Evolutionary conservation across 2,113 vertebrate genomes (phyloP).

Genomic region (Geococcyx californianus): DNA sequence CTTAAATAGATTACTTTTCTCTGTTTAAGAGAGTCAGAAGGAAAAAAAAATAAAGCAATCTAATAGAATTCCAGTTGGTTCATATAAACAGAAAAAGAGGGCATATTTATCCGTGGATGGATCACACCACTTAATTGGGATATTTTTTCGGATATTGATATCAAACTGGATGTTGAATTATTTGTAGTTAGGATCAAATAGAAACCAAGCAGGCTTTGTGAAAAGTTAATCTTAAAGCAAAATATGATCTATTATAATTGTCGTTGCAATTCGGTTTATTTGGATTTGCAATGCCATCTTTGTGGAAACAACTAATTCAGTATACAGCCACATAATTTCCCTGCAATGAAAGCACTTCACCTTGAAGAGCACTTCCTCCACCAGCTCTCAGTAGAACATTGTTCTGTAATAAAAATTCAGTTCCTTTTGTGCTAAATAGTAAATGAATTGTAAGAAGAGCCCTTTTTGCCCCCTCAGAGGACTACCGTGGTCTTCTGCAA

Average conservation of each 20-base stretch:
- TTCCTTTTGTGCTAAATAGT: not conserved
- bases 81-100: not conserved
- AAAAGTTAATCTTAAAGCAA: not conserved
- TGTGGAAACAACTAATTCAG: not conserved
- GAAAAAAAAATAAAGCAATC: fast-evolving
- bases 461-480: not conserved
- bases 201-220: not conserved
- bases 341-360: not conserved
- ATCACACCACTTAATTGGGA: not conserved
- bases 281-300: not conserved
- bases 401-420: not conserved
- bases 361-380: not conserved
- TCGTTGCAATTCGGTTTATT: not conserved
- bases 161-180: not conserved
- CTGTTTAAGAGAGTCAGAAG: not conserved
- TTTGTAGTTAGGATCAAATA: not conserved
- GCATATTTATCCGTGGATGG: not conserved
- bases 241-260: not conserved
- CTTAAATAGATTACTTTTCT: not conserved
- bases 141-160: not conserved
- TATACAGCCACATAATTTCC: not conserved
- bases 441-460: not conserved
- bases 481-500: not conserved
- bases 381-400: not conserved
- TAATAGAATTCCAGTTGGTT: not conserved